These are phyloP conservation scores for Falco columbarius DNA, from an alignment of 2,797 vertebrate species.

Conservation along the genomic window DNA sequence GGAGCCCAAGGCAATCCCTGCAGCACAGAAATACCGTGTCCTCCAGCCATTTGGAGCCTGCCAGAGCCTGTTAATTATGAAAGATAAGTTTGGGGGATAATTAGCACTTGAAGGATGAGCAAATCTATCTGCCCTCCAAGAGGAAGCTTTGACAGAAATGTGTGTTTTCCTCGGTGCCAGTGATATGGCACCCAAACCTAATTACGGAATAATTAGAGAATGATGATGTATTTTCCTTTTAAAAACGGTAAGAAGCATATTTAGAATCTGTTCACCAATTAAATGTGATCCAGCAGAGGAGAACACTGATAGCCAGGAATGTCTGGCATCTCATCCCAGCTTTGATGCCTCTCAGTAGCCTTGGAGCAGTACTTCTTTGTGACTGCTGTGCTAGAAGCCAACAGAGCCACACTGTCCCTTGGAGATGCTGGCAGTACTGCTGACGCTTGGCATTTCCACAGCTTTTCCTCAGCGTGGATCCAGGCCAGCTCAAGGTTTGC, in stretches of 20 bases:
- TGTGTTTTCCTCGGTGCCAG: neutral
- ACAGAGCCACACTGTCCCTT: fast-evolving
- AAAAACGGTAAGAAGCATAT: neutral
- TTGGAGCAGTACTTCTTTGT: neutral
- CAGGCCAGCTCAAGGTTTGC: neutral
- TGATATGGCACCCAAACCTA: neutral
- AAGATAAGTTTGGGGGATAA: neutral
- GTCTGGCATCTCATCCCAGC: neutral
- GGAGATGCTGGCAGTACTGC: neutral
- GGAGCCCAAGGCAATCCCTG: conserved; percentile 1
- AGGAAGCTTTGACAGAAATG: fast-evolving
- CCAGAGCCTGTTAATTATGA: neutral
- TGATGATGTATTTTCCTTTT: neutral
- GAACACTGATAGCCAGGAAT: neutral
- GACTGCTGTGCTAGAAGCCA: fast-evolving
- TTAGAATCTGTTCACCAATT: neutral
- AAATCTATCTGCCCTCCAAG: neutral
- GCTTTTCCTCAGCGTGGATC: fast-evolving
- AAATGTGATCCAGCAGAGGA: neutral
- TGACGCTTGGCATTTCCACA: neutral
- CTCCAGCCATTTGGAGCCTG: neutral
- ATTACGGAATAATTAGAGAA: fast-evolving
- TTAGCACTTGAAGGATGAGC: neutral
- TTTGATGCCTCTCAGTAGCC: fast-evolving
- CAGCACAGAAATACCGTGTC: neutral